phyloP scores from a whole-genome alignment of 2,797 vertebrate genomes.

The Onychomys torridus region DNA sequence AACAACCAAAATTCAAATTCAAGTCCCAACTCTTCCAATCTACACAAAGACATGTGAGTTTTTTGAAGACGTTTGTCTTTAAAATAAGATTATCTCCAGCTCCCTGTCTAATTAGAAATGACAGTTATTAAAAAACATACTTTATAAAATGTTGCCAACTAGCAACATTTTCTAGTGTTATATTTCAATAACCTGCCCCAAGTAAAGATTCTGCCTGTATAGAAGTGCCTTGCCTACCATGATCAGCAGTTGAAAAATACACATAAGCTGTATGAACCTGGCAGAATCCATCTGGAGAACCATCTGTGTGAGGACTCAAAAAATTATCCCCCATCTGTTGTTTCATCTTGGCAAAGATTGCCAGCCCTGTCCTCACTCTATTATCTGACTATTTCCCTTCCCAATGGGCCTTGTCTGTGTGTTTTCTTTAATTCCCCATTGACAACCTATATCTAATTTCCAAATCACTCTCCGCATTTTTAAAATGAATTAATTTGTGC shows the following conservation, averaged over 20 bases:
- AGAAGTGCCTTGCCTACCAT: conserved; percentile 79
- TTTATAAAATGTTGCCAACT: conserved; percentile 37
- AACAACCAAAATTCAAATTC: conserved; percentile 46
- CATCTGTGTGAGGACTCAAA: conserved; percentile 85
- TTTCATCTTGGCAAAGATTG: conserved; percentile 82
- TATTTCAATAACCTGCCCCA: conserved; percentile 61
- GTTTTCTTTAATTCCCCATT: conserved; percentile 72
- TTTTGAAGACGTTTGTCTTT: conserved; percentile 50
- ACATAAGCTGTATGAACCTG: conserved; percentile 83
- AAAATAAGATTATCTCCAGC: conserved; percentile 52
- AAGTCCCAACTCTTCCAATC: background rate
- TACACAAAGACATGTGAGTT: background rate
- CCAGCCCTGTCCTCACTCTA: conserved; percentile 75
- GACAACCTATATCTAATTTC: conserved; percentile 71
- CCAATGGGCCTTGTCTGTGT: conserved; percentile 53
- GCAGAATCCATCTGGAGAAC: conserved; percentile 87
- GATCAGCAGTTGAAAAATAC: conserved; percentile 84
- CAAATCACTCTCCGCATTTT: conserved; percentile 61
- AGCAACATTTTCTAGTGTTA: conserved; percentile 58
- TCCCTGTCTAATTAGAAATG: conserved; percentile 40
- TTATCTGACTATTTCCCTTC: conserved; percentile 77
- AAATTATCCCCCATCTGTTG: conserved; percentile 86
- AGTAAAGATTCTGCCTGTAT: conserved; percentile 71
- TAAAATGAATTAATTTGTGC: conserved; percentile 74
- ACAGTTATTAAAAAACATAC: conserved; percentile 47